Percentiles rank a stretch among this genome's conserved stretches.
Evolutionary conservation across 2,113 vertebrate genomes (phyloP).

Genomic region (Poeciliopsis occidentalis): DNA sequence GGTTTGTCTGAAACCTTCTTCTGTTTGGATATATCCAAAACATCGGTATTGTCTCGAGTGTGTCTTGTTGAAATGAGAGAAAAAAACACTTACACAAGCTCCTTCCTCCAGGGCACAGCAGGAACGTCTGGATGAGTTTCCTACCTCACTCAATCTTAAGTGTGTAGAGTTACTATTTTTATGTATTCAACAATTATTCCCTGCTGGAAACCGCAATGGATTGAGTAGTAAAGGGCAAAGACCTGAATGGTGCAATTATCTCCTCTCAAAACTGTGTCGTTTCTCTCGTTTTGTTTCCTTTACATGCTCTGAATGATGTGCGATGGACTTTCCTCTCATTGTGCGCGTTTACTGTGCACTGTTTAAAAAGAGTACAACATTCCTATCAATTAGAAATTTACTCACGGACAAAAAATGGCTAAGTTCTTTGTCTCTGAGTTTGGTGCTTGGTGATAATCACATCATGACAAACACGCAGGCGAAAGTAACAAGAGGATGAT

Average conservation of each 20-base stretch:
- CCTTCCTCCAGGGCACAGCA: no score
- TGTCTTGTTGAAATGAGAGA: background rate
- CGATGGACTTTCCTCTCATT: background rate
- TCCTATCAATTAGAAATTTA: background rate
- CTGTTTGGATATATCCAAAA: background rate
- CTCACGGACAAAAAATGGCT: background rate
- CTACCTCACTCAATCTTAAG: background rate
- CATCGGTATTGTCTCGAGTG: background rate
- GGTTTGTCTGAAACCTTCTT: background rate
- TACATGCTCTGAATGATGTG: background rate
- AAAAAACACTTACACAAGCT: no score
- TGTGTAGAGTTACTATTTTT: background rate
- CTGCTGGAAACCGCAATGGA: background rate
- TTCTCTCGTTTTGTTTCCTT: background rate
- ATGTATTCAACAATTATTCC: background rate
- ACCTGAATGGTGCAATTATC: background rate
- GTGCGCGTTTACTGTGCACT: background rate
- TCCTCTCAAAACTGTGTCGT: background rate
- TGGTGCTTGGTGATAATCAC: conserved; percentile 10
- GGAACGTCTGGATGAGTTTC: no score
- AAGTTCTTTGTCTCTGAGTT: background rate
- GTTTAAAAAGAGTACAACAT: background rate
- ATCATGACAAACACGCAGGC: conserved; percentile 19
- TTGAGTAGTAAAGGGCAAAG: background rate
- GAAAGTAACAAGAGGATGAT: conserved; percentile 41